Evolutionary conservation across 92 coral and sea anemone genomes (phyloP), one percentile per base, ranked within the genome.

Genomic region (Epizoanthus ramosus): DNA sequence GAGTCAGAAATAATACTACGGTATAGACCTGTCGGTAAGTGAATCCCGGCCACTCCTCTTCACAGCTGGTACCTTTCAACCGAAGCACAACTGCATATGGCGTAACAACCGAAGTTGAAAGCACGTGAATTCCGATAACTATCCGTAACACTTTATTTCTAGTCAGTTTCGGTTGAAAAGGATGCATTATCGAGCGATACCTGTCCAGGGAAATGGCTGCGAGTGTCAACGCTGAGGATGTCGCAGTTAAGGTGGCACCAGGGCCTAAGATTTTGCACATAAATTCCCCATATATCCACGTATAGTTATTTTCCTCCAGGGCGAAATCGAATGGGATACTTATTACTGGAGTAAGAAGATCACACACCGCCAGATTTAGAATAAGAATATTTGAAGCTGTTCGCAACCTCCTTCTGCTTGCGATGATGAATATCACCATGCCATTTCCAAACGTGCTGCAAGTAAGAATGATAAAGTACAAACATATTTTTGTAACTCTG

Each of bases 141-240:
- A 88, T 53, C 0, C 50, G n/a, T 71, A 80, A 50, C 56, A 87
- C 86, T 3, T 75, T 81, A 45, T 71, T 82, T 8, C 22, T 56
- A 4, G 77, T 75, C 12, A 91, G 84, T 58, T 89, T 90, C n/a
- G 52, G 74, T 43, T 85, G 87, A n/a, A 91, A 91, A 1, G 94
- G 94, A 67, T 91, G 92, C 68, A 87, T 80, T 12, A 91, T 50
- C 13, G 94, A 80, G 63, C 90, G 67, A 56, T 89, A 88, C 8
- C 94, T 90, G 70, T 91, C 94, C 63, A 91, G 74, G 3, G 94
- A 88, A 23, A 91, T 88, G 6, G 86, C 94, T 2, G 86, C 94
- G 8, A 91, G 85, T 1, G 90, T 88, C 3, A 88, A 71, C 5
- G 94, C 82, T 1, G 92, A 88, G 47, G 87, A 77, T 0, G 90